Evolutionary conservation across 2,888 invertebrate species (phyloP), one percentile per base, ranked within the genome.

Genomic region (Adineta ricciae): DNA sequence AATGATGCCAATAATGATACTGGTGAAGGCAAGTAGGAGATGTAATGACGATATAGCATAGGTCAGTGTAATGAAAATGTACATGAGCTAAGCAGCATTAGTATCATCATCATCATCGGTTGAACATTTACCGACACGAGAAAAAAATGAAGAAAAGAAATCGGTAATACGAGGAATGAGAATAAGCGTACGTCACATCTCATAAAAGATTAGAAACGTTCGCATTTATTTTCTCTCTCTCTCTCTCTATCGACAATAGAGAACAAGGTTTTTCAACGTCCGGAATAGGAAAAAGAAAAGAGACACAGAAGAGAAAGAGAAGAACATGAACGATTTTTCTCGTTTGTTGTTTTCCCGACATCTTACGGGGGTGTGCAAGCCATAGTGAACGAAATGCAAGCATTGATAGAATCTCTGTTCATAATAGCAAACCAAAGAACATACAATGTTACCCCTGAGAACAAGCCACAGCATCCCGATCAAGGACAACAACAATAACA

Each of bases 1-100:
- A 56, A 86, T 64, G 38, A 86, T 52, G 49, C 78, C 64, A 72
- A 84, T 11, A 72, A 86, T 84, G 21, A 86, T 72, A 24, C 78
- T 84, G 14, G 46, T 84, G 16, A 86, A 27, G 21, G 83, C 83
- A 14, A 83, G 56, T 24, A 83, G 4, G 16, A 86, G 19, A 54
- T 84, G 84, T 49, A 83, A 32, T 38, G 64, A 64, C 7, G 84
- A 85, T 56, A 83, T 84, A 54, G 41, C 78, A 78, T 78, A 78
- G 9, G 78, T 78, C n/a, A 78, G 9, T 41, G 3, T n/a, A n/a
- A 78, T 78, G 41, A 78, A 24, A 9, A 78, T 78, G 41, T 78
- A 78, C 78, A 78, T 78, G 78, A 38, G 78, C 24, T n/a, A 32
- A 27, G 32, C 2, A 32, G 46, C 64, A 64, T 64, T 64, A 64